Evolutionary conservation across 2,113 vertebrate genomes (phyloP), one percentile per base, ranked within the genome.

Genomic region (Silurus meridionalis): DNA sequence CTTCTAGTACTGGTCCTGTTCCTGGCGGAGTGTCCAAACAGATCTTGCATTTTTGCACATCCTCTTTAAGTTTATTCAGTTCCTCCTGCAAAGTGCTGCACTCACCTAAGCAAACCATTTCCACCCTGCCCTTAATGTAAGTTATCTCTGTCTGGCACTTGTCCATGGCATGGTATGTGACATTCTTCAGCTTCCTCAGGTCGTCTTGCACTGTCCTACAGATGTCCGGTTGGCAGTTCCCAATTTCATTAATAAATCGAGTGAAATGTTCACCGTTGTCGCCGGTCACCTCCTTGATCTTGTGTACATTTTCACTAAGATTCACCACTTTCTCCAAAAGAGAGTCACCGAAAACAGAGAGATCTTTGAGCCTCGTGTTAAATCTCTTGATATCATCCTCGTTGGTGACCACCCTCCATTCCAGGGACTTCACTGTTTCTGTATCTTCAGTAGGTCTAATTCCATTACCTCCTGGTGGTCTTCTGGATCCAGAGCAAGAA

Each of bases 341-440:
- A 28, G 95, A 94, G 50, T 94, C 95, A 19, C 95, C 97, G 0
- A 95, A 96, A 10, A 95, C 91, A 0, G 93, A 95, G 15, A 97
- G 91, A 87, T 96, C 93, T 89, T 94, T 95, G 14, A 97, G 89
- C 81, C 50, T 89, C 0, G 95, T 95, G 88, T 93, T 93, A 82
- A 96, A 93, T 57, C 92, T 92, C n/a, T 61, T 92, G 84, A 97
- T 95, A 79, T 95, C 92, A 46, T 93, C 93, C 87, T 97, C 95
- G 0, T 94, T 95, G 28, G 94, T 94, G 1, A 96, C 88, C 37
- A 97, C 93, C 87, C 95, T 94, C 91, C 93, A 96, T 80, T 95
- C 95, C 87, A 97, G 85, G 53, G 95, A 95, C 11, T 95, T 94
- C 69, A 96, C 91, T 46, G 93, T 93, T 55, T 92, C 89, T 10